Conservation (phyloP, 2,113 vertebrate species). For the Peromyscus leucopus region DNA sequence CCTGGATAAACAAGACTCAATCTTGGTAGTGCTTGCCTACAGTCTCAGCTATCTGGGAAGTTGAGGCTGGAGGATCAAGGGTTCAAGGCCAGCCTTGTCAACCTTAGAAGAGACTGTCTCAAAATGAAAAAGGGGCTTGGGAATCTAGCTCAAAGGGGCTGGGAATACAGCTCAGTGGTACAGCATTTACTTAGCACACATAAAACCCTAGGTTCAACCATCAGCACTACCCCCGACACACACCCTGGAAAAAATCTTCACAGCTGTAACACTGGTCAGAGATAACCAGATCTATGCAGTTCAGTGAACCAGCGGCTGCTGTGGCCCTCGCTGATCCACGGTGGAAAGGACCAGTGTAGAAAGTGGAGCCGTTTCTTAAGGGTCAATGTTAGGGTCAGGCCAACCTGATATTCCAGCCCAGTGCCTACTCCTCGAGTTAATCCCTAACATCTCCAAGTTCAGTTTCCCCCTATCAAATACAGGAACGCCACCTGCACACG, state of each 20-base stretch:
- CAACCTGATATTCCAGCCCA: neutral
- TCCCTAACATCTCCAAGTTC: neutral
- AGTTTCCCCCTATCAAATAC: neutral
- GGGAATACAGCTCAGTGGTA: neutral
- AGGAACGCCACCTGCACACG: neutral
- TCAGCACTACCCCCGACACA: neutral
- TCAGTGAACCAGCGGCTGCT: neutral
- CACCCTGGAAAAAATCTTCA: neutral
- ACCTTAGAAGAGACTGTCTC: neutral
- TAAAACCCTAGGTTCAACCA: neutral
- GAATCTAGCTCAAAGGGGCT: neutral
- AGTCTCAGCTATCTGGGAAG: neutral
- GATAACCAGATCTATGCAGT: neutral
- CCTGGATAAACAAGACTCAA: neutral
- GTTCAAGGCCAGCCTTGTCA: neutral
- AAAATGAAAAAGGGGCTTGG: neutral
- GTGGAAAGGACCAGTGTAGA: neutral
- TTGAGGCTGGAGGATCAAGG: neutral
- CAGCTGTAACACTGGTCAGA: neutral
- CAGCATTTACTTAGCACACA: neutral
- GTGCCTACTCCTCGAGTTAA: neutral
- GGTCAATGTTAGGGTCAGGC: neutral
- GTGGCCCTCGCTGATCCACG: neutral
- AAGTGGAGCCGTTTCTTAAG: neutral
- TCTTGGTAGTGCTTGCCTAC: neutral